Evolutionary conservation across 2,797 vertebrate genomes (phyloP), one percentile per base, ranked within the genome.

Genomic region (Muraenolepis orangiensis): DNA sequence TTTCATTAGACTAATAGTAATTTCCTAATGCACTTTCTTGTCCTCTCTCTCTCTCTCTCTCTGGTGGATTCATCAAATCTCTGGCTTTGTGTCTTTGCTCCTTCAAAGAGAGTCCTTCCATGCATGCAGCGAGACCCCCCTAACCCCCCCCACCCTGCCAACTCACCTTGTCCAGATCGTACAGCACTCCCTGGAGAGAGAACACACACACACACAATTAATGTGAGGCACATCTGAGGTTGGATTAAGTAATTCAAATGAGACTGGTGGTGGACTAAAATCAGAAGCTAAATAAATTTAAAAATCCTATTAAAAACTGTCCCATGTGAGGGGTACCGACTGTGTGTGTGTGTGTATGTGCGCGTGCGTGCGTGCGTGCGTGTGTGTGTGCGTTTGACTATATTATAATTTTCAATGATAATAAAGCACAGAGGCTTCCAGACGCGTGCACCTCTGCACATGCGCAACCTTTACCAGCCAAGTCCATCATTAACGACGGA

Each of bases 131-230:
- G 32, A 7, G 36, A 46, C 42, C 18, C 42, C 6, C 42, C 68
- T 32, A 32, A 4, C 14, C 7, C 23, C 13, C 12, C 26, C 80
- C 61, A 34, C 72, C 77, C 74, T 26, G 36, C 82, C 81, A 83
- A 88, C 96, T 70, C 91, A 99, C 98, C 96, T 99, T 99, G 93
- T 99, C 97, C 76, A 99, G 95, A 88, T 99, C 97, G 0, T 99
- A 99, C 71, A 98, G 93, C 70, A 99, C 96, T 74, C 98, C 98
- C 97, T 99, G 88, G 46, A 93, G 91, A 82, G 42, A 84, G 74
- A 91, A 70, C 34, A 74, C 30, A 51, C 70, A 70, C 42, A 66
- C 38, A 76, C 1, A 40, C 57, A 77, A 31, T 87, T 69, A 83
- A 31, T 67, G 80, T 29, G 69, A 42, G 67, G n/a, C 68, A 51